Evolutionary conservation across 1,140 invertebrate species (phyloP).

Genomic region (Vanessa atalanta): DNA sequence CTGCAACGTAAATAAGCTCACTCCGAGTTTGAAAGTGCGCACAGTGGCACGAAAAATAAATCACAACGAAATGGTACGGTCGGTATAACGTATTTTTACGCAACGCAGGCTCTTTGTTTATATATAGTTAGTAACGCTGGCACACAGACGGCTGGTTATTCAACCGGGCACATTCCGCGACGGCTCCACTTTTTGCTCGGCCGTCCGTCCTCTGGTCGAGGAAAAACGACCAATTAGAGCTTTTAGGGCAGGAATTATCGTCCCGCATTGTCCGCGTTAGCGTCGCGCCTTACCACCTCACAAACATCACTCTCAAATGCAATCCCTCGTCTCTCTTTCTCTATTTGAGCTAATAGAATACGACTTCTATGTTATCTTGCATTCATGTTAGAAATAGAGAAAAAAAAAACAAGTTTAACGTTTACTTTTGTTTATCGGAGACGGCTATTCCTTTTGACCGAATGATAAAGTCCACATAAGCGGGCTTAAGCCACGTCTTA

Average conservation of each 20-base stretch:
- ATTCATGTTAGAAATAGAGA: conserved; percentile 41
- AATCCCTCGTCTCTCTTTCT: conserved; percentile 12
- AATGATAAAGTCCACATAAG: conserved; percentile 37
- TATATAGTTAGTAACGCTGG: conserved; percentile 66
- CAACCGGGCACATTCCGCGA: conserved; percentile 78
- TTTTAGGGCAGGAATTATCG: conserved; percentile 74
- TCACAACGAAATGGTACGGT: conserved; percentile 67
- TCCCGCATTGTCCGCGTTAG: conserved; percentile 58
- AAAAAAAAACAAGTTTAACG: conserved; percentile 41
- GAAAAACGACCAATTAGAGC: conserved; percentile 78
- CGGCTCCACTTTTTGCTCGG: conserved; percentile 74
- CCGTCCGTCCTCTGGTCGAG: conserved; percentile 52
- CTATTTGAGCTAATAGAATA: conserved; percentile 17
- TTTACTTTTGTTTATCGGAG: conserved; percentile 39
- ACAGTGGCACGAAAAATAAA: conserved; percentile 73
- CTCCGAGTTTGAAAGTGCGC: conserved; percentile 64
- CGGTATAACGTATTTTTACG: conserved; percentile 78
- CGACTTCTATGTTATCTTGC: conserved; percentile 43
- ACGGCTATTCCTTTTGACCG: conserved; percentile 21
- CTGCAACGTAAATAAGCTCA: conserved; percentile 72
- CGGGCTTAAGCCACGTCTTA: conserved; percentile 34
- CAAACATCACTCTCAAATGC: conserved; percentile 36
- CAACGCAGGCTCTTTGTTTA: conserved; percentile 74
- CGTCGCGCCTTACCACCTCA: conserved; percentile 36
- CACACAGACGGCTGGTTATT: conserved; percentile 75